Percentiles rank a stretch among this genome's conserved stretches.
These are phyloP conservation scores for Petrocephalus microphthalmus DNA, from an alignment of 2,113 vertebrate species.

Conservation along the genomic window DNA sequence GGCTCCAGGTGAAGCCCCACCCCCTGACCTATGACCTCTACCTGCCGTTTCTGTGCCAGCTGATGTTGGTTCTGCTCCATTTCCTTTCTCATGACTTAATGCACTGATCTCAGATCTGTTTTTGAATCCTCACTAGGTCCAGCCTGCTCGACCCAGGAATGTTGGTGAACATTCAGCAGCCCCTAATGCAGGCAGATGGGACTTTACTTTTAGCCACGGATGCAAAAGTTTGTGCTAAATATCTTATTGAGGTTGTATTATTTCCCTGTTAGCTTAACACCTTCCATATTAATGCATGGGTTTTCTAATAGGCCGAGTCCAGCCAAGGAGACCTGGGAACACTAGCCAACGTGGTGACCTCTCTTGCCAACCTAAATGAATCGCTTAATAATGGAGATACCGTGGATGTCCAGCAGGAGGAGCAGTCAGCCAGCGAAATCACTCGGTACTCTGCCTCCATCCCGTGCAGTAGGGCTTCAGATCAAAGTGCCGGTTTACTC, in stretches of 20 bases:
- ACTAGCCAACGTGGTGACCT: conserved; percentile 91
- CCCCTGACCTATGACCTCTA: not conserved
- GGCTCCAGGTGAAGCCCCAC: conserved; percentile 66
- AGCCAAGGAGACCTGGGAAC: conserved; percentile 89
- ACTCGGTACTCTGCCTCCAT: conserved; percentile 69
- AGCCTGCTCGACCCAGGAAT: conserved; percentile 90
- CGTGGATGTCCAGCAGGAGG: conserved; percentile 76
- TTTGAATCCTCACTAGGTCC: conserved; percentile 59
- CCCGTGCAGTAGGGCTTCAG: too few relatives aligned
- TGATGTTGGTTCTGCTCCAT: not conserved
- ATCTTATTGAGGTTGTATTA: not conserved
- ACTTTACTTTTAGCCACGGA: conserved; percentile 83
- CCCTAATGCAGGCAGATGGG: conserved; percentile 86
- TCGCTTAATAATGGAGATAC: conserved; percentile 84
- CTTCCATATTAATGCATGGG: not conserved
- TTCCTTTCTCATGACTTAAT: not conserved
- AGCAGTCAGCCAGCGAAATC: conserved; percentile 86
- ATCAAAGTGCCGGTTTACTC: not conserved
- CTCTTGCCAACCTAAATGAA: conserved; percentile 86
- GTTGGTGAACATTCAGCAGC: conserved; percentile 97
- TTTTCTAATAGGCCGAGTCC: conserved; percentile 69
- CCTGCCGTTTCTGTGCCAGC: not conserved
- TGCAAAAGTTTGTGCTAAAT: conserved; percentile 67
- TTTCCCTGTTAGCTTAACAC: not conserved
- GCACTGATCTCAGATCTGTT: conserved; percentile 24